phyloP scores from a whole-genome alignment of 1,140 invertebrate species.

The Trypoxylus dichotomus region DNA sequence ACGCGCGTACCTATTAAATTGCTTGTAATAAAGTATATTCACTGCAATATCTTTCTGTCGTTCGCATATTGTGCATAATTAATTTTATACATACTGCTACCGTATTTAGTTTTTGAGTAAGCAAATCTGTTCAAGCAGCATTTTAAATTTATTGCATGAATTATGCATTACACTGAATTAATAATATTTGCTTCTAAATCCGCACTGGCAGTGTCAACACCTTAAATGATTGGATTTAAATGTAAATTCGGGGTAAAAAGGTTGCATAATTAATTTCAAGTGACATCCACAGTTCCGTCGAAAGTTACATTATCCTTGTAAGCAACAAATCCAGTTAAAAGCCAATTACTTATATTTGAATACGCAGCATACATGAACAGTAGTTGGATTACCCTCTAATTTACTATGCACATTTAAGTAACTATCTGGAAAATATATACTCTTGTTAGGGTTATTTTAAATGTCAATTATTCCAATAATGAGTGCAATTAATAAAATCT shows the following conservation, averaged over 20 bases:
- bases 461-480: too few species aligned
- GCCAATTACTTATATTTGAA: neutral
- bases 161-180: neutral
- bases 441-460: too few species aligned
- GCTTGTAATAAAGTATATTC: too few species aligned
- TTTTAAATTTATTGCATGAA: conserved; percentile 6
- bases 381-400: too few species aligned
- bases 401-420: too few species aligned
- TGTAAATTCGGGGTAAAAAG: neutral
- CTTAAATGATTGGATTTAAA: conserved; percentile 11
- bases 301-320: neutral
- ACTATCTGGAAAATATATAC: too few species aligned
- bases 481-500: too few species aligned
- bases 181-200: neutral
- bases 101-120: too few species aligned
- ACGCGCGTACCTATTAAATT: too few species aligned
- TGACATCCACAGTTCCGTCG: neutral
- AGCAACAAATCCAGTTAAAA: neutral
- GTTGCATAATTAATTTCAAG: neutral
- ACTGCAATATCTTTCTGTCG: too few species aligned
- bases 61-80: too few species aligned
- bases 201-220: neutral
- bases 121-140: neutral
- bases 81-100: too few species aligned
- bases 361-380: neutral